Evolutionary conservation across 2,113 vertebrate genomes (phyloP).

Genomic region (Oryzias celebensis): DNA sequence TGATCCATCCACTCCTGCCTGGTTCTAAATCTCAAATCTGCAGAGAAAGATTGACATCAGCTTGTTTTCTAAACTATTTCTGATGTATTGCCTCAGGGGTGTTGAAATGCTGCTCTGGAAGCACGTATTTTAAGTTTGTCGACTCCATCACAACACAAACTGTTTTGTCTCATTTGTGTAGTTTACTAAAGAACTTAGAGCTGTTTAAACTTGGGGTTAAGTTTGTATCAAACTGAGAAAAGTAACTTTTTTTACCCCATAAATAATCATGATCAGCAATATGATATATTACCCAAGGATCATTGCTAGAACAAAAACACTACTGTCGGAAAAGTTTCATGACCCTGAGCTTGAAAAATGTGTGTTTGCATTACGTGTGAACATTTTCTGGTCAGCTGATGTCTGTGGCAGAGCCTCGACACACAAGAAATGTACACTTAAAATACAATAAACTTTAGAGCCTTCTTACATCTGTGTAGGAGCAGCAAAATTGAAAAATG

Average conservation of each 20-base stretch:
- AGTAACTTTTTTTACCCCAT: background rate
- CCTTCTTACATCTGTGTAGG: constrained; percentile 44
- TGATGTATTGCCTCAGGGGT: constrained; percentile 39
- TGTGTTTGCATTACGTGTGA: constrained; percentile 9
- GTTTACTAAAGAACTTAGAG: too few species aligned
- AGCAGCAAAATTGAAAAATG: constrained; percentile 52
- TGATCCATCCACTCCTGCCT: background rate
- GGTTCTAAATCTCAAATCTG: constrained; percentile 8
- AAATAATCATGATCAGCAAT: constrained; percentile 6
- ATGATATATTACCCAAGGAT: constrained; percentile 12
- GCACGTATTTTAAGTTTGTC: background rate
- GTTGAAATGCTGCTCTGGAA: constrained; percentile 59
- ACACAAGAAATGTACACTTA: constrained; percentile 11
- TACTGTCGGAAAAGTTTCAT: constrained; percentile 16
- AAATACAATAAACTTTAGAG: constrained; percentile 19
- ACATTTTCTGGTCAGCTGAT: constrained; percentile 14
- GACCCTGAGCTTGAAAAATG: constrained; percentile 3
- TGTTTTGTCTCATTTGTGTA: too few species aligned
- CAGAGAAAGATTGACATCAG: constrained; percentile 4
- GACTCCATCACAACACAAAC: background rate
- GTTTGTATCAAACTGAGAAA: background rate
- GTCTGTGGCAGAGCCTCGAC: constrained; percentile 8
- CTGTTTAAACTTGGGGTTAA: background rate
- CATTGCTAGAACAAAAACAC: background rate
- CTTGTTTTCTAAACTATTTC: constrained; percentile 26